Evolutionary conservation across 1,140 invertebrate species (phyloP).

Genomic region (Kradibia gibbosae): DNA sequence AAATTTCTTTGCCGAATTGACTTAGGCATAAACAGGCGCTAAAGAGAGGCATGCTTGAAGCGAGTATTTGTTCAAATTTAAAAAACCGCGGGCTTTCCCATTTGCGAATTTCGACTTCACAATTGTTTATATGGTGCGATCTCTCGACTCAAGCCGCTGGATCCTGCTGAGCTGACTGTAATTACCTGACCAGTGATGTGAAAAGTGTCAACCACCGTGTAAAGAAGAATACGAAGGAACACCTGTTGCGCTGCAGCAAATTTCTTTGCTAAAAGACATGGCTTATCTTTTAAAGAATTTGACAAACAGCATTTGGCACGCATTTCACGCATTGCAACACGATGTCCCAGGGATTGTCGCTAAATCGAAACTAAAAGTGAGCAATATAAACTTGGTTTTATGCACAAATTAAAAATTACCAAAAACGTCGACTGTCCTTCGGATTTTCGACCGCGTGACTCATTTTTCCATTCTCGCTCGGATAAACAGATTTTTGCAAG

Average conservation of each 20-base stretch:
- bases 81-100: conserved; percentile 42
- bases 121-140: conserved; percentile 30
- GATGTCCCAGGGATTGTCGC: conserved; percentile 76
- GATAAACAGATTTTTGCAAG: too few species aligned
- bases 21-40: not conserved
- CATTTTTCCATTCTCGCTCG: not conserved
- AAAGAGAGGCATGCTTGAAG: not conserved
- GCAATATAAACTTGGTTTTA: not conserved
- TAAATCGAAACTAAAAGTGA: conserved; percentile 84
- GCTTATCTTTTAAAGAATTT: conserved; percentile 79
- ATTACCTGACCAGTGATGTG: conserved; percentile 34
- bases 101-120: conserved; percentile 53
- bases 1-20: not conserved
- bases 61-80: not conserved
- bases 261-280: conserved; percentile 68
- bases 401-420: conserved; percentile 14
- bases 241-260: conserved; percentile 34
- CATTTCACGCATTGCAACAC: conserved; percentile 79
- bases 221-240: conserved; percentile 11
- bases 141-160: conserved; percentile 1
- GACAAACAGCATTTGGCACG: conserved; percentile 83
- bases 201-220: conserved; percentile 11
- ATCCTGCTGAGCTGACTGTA: not conserved
- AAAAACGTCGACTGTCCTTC: conserved; percentile 44
- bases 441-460: conserved; percentile 35